phyloP scores from a whole-genome alignment of 2,888 invertebrate species.

The Pristionchus exspectatus region DNA sequence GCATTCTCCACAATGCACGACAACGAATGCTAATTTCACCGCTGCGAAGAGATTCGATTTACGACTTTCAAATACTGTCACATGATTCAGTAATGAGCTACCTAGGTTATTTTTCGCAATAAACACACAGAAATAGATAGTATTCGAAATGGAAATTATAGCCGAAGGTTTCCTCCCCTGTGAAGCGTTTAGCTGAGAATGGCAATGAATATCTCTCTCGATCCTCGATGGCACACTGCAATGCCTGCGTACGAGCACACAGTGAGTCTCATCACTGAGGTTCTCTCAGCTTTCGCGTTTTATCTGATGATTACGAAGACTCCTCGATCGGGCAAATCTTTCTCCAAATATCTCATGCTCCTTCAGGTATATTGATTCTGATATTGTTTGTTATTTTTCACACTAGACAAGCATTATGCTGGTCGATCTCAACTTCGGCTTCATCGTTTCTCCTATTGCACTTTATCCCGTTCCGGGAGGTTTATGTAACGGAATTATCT shows the following conservation, averaged over 20 bases:
- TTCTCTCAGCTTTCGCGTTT: not conserved
- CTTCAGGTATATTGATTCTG: not conserved
- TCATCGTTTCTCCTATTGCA: not conserved
- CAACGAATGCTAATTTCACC: not conserved
- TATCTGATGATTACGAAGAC: slow-evolving; percentile 1
- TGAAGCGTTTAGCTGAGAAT: not conserved
- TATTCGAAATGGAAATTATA: not conserved
- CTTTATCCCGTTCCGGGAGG: not conserved
- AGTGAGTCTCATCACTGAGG: not conserved
- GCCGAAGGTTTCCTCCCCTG: not conserved
- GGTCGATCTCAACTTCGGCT: not conserved
- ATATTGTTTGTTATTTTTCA: not conserved
- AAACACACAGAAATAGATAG: not conserved
- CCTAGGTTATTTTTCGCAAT: not conserved
- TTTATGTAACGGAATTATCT: not conserved
- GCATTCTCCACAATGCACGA: not conserved
- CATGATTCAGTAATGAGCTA: not conserved
- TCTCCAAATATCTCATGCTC: not conserved
- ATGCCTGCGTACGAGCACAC: not conserved
- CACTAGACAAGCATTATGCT: not conserved
- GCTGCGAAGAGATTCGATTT: not conserved
- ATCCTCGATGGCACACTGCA: not conserved
- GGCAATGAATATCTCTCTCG: not conserved
- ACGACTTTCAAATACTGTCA: not conserved
- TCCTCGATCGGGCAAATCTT: not conserved